Evolutionary conservation across 2,888 invertebrate species (phyloP), one percentile per base, ranked within the genome.

Genomic region (Eucriotettix oculatus): DNA sequence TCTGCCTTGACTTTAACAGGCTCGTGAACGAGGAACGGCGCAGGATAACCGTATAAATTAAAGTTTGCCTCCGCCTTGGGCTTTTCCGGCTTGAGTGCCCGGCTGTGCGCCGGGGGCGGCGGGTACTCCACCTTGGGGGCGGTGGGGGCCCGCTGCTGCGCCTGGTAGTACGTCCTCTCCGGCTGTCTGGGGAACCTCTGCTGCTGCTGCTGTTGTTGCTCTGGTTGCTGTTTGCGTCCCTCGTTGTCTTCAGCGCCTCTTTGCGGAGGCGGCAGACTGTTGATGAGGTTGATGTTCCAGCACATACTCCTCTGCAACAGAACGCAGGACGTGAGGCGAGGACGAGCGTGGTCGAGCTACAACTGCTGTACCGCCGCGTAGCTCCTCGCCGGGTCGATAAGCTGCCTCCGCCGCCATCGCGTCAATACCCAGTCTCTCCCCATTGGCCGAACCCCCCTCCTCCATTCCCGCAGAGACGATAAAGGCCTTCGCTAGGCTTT

Each of bases 41-140:
- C 73, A 61, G 82, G 79, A 71, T 86, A 86, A 68, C 80, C 80
- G 72, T 84, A 86, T 65, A 84, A 75, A 58, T 78, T 77, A 68
- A 83, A 82, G 72, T 83, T 84, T 17, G 85, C 81, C 71, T 87
- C 86, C 58, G 81, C 81, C 69, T 85, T 85, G n/a, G 75, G 76
- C 41, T 75, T 66, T 9, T 69, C 55, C 61, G 66, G 58, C 16
- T 62, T 61, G 42, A 68, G 68, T 52, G 69, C 64, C 57, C 73
- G 67, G 60, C 74, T 70, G 65, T 76, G 76, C 16, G 76, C 75
- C 11, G 76, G 75, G 11, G 68, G 69, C 29, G 76, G 76, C 42
- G 75, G 75, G 64, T 76, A 76, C 54, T 77, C 77, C 3, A 71
- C 68, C 68, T 76, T 76, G 40, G 67, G 70, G 62, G 72, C 70